Conservation (phyloP, 1,140 invertebrate species). For the Amphibalanus amphitrite region DNA sequence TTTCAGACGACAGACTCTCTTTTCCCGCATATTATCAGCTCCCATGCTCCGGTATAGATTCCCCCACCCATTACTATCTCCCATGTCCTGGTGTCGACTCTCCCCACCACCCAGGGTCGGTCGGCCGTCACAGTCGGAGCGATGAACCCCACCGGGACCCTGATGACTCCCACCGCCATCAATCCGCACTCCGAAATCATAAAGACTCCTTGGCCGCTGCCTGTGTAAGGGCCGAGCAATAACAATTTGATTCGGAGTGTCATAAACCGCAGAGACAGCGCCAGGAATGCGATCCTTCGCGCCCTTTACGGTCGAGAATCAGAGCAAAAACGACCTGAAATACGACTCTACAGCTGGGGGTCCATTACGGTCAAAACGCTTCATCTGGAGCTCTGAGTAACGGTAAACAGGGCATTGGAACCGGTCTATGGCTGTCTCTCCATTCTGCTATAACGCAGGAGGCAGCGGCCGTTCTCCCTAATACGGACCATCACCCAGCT, state of each 20-base stretch:
- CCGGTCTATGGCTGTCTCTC: no score
- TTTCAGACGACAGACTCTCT: no score
- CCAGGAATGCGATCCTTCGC: background rate
- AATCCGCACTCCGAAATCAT: background rate
- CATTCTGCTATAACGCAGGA: no score
- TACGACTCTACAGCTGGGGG: background rate
- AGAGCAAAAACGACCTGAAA: background rate
- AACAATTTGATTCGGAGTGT: constrained; percentile 1
- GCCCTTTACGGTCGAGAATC: background rate
- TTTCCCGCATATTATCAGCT: no score
- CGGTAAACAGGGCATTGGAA: background rate
- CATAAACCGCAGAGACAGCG: background rate
- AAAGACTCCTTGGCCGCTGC: background rate
- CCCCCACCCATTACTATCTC: no score
- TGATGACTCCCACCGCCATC: background rate
- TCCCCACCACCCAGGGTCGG: background rate
- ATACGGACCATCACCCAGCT: no score
- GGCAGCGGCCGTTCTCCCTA: no score
- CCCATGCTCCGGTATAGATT: no score
- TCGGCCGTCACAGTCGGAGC: background rate
- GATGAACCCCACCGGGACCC: background rate
- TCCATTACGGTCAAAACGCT: background rate
- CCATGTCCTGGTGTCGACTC: background rate
- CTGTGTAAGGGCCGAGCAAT: background rate
- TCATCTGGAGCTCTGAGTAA: background rate